Base-by-base conservation (phyloP, 2,797 vertebrate species). In the Trematomus bernacchii region DNA sequence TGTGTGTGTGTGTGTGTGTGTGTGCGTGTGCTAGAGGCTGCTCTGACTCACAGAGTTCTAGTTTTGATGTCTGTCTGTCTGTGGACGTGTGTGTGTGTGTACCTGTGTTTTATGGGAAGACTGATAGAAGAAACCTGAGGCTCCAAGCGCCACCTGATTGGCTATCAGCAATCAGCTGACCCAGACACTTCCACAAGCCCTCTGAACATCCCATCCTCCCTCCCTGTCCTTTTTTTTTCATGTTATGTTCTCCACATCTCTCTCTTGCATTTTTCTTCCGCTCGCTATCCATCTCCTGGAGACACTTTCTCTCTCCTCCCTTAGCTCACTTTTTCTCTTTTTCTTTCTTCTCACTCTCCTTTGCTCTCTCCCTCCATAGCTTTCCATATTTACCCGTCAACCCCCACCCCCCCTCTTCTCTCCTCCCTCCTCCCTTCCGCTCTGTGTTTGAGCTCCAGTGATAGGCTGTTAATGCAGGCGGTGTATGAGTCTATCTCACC, bases 401-500 rank as follows among this genome's bases (percentile, higher is more conserved):
- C 11, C 66, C 48, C 76, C 64, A 73, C 23, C 47, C 46, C 33
- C 60, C 16, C 37, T 44, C 33, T 65, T 63, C 43, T 40, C 57
- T 30, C 68, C 9, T 67, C 58, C 70, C 18, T 80, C 37, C 67
- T 33, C 77, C 23, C 82, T 81, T 76, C 53, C 79, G 78, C 80
- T 90, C 79, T 83, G 69, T 81, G 73, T 79, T 87, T 87, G 87
- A 90, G 88, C 90, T 91, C 84, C 90, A 90, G 89, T 88, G 92
- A 93, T 93, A 93, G 91, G 90, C 92, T 92, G 92, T 90, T 91
- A 90, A 92, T 87, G 86, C 91, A 91, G 89, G 89, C 92, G 80
- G 83, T 88, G 91, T 91, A 76, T 86, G 87, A 84, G 85, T 89
- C 92, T 92, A 93, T 94, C 93, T 92, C 91, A 78, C 90, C 90